Conservation (phyloP, 2,797 vertebrate species). For the Anniella stebbinsi region DNA sequence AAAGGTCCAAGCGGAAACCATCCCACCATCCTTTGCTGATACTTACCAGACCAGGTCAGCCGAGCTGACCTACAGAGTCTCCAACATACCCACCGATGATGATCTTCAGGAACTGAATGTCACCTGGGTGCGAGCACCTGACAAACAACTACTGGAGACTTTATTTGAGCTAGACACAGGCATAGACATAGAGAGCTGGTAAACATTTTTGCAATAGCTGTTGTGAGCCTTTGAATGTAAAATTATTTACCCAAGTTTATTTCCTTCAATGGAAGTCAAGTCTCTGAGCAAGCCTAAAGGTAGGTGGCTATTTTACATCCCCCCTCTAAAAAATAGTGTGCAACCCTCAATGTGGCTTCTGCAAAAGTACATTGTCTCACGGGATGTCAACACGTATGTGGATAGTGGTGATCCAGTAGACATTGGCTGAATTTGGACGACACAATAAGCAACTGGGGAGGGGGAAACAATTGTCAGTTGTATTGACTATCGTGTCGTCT, state of each 20-base stretch:
- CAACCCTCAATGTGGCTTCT: background rate
- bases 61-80: constrained; percentile 65
- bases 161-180: rapidly evolving
- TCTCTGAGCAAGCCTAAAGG: constrained; percentile 35
- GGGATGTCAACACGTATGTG: no score
- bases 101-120: background rate
- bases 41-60: constrained; percentile 58
- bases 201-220: constrained; percentile 22
- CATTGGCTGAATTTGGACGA: no score
- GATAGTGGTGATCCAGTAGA: no score
- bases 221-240: constrained; percentile 61
- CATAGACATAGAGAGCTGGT: constrained; percentile 20
- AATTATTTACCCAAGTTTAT: constrained; percentile 52
- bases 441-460: no score
- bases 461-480: no score
- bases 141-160: background rate
- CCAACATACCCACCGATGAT: constrained; percentile 35
- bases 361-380: no score
- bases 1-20: background rate
- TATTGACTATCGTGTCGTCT: no score
- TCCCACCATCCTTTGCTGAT: constrained; percentile 47
- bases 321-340: background rate
- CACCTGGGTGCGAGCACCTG: constrained; percentile 44
- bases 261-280: background rate
- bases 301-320: constrained; percentile 23